Conservation (phyloP, 1,140 invertebrate species). For the Telenomus remus region DNA sequence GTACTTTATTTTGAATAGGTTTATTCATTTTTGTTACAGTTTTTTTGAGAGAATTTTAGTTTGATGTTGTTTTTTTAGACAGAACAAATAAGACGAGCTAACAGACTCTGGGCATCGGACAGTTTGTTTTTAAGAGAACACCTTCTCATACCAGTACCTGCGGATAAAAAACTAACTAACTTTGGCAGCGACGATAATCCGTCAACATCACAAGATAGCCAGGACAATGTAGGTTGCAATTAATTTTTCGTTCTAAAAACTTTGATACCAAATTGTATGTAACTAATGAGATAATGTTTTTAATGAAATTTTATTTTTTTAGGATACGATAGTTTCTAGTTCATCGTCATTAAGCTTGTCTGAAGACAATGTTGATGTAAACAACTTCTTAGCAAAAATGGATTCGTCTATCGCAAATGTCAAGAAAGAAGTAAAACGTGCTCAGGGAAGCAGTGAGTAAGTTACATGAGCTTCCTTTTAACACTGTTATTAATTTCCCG, state of each 20-base stretch:
- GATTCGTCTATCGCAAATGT: constrained; percentile 90
- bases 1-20: too few species aligned
- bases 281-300: too few species aligned
- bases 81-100: constrained; percentile 91
- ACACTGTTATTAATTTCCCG: background rate
- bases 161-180: constrained; percentile 78
- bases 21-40: too few species aligned
- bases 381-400: constrained; percentile 90
- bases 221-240: constrained; percentile 52
- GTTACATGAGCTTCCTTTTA: constrained; percentile 66
- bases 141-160: constrained; percentile 85
- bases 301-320: constrained; percentile 36
- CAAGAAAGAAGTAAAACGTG: constrained; percentile 88
- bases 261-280: too few species aligned
- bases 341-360: constrained; percentile 66
- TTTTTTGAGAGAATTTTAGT: too few species aligned
- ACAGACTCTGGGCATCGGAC: constrained; percentile 91
- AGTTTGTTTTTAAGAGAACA: constrained; percentile 90
- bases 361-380: constrained; percentile 82
- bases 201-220: constrained; percentile 54
- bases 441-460: constrained; percentile 87
- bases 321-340: constrained; percentile 65
- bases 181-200: constrained; percentile 67
- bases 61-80: constrained; percentile 70
- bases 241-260: too few species aligned